Conservation (phyloP, 1,140 invertebrate genomes). For the Drosophila orosa region DNA sequence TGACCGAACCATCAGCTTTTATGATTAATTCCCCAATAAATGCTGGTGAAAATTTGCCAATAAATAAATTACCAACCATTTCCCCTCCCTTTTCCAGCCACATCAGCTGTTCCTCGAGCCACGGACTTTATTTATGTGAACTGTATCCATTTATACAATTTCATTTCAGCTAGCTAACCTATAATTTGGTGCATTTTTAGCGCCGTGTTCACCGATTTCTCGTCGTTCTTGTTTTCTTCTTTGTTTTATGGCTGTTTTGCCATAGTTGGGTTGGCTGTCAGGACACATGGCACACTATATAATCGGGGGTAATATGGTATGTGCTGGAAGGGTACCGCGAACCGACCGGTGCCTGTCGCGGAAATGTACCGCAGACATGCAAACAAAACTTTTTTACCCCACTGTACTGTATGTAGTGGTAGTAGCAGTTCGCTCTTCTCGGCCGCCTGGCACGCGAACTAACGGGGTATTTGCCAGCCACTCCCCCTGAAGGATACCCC, state of each 20-base stretch:
- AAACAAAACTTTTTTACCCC: conserved; percentile 77
- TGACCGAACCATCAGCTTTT: neutral
- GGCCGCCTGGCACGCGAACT: conserved; percentile 59
- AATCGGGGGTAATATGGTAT: conserved; percentile 25
- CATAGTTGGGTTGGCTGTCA: conserved; percentile 53
- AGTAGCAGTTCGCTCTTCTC: conserved; percentile 14
- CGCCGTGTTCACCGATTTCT: conserved; percentile 48
- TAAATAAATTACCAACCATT: neutral
- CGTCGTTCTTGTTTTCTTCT: conserved; percentile 6
- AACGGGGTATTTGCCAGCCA: conserved; percentile 21
- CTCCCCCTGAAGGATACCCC: neutral
- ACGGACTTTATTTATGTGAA: conserved; percentile 29
- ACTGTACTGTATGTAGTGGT: conserved; percentile 3
- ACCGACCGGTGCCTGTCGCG: conserved; percentile 73
- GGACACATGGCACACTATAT: conserved; percentile 36
- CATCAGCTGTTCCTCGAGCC: conserved; percentile 31
- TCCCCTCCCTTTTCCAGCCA: neutral
- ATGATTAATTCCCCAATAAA: conserved; percentile 4
- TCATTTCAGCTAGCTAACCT: conserved; percentile 58
- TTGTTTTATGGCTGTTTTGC: conserved; percentile 55
- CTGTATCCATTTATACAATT: conserved; percentile 34
- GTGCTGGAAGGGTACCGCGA: conserved; percentile 5
- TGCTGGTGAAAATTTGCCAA: conserved; percentile 3
- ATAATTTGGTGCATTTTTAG: conserved; percentile 76
- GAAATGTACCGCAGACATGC: conserved; percentile 81